Evolutionary conservation across 1,140 invertebrate genomes (phyloP).

Genomic region (Heliconius congener): DNA sequence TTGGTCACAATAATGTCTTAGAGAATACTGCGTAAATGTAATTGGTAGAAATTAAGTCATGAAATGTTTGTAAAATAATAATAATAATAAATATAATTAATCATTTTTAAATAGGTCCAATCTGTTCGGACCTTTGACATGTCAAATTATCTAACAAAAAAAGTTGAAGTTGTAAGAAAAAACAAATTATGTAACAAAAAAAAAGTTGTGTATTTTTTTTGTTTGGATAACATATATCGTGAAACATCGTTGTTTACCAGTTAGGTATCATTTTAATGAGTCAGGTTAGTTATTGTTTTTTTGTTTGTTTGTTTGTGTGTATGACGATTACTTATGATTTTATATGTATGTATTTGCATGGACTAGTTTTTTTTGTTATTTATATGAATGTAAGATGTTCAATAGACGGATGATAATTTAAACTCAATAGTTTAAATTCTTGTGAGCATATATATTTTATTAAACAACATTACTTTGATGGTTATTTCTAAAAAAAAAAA

Average conservation of each 20-base stretch:
- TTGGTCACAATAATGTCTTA: not conserved
- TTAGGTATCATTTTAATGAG: constrained; percentile 43
- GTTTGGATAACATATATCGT: constrained; percentile 46
- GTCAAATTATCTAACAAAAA: not conserved
- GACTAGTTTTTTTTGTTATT: constrained; percentile 20
- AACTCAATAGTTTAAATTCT: not conserved
- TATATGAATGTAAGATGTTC: constrained; percentile 11
- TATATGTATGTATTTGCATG: constrained; percentile 22
- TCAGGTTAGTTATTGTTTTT: constrained; percentile 27
- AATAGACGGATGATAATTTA: not conserved
- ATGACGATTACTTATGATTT: constrained; percentile 21
- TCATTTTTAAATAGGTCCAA: not conserved
- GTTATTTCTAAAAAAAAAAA: not conserved
- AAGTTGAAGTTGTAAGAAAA: not conserved
- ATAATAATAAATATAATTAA: constrained; percentile 2
- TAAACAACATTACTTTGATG: not conserved
- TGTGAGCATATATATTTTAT: not conserved
- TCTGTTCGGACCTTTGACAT: not conserved
- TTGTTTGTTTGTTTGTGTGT: constrained; percentile 34
- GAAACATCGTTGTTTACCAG: constrained; percentile 56
- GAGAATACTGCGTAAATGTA: not conserved
- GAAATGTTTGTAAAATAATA: constrained; percentile 7
- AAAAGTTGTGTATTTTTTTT: constrained; percentile 18
- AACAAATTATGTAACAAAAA: not conserved
- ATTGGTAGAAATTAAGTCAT: constrained; percentile 5